phyloP scores from a whole-genome alignment of 2,113 vertebrate species.

The Pandion haliaetus region DNA sequence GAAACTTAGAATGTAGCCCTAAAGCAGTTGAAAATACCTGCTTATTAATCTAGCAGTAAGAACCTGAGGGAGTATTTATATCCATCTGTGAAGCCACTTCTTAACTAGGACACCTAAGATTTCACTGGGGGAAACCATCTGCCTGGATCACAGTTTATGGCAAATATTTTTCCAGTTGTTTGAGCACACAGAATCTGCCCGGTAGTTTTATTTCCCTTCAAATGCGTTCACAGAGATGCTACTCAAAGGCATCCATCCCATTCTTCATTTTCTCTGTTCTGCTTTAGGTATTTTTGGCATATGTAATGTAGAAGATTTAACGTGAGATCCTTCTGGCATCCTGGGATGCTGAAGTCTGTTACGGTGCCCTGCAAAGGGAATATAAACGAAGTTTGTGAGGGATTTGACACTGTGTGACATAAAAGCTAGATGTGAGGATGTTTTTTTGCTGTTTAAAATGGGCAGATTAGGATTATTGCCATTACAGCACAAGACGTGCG shows the following conservation, averaged over 20 bases:
- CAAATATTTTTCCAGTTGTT: neutral
- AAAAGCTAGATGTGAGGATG: neutral
- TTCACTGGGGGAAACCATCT: neutral
- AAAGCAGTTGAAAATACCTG: neutral
- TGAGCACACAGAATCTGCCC: neutral
- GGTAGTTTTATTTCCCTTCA: neutral
- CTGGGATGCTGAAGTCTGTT: neutral
- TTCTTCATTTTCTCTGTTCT: neutral
- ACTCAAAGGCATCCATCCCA: neutral
- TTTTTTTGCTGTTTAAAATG: neutral
- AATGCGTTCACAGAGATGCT: fast-evolving
- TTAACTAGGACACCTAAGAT: neutral
- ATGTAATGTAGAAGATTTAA: neutral
- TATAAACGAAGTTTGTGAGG: neutral
- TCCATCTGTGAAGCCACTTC: neutral
- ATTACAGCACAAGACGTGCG: neutral
- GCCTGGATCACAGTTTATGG: neutral
- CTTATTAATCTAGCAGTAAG: neutral
- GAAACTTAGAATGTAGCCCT: neutral
- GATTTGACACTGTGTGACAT: neutral
- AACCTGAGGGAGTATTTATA: neutral
- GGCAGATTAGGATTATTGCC: neutral
- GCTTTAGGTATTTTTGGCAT: neutral
- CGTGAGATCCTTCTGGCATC: neutral
- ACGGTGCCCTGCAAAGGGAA: neutral